A percentile compares a stretch with the other conserved stretches of the same genome.
Evolutionary conservation across 2,113 vertebrate species (phyloP).

Genomic region (Gopherus flavomarginatus): DNA sequence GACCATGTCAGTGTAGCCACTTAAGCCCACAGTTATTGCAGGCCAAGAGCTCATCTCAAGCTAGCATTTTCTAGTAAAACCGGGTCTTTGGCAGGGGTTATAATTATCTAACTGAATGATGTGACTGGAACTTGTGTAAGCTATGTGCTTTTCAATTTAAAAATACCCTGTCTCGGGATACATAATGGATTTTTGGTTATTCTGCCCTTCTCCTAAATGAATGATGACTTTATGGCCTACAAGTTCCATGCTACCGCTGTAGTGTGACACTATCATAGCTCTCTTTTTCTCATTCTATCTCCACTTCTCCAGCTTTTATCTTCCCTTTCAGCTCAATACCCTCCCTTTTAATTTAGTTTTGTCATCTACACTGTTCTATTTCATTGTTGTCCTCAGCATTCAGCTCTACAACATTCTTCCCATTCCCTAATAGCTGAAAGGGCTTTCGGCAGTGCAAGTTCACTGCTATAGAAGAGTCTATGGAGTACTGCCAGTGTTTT

Average conservation of each 20-base stretch:
- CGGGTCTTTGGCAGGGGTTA: constrained; percentile 67
- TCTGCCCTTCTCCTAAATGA: constrained; percentile 47
- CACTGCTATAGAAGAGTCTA: not conserved
- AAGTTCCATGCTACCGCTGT: not conserved
- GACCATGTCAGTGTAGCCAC: constrained; percentile 15
- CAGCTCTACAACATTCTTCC: not conserved
- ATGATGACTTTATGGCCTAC: constrained; percentile 26
- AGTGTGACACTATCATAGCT: not conserved
- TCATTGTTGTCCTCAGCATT: not conserved
- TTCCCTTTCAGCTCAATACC: not conserved
- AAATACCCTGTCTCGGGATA: constrained; percentile 68
- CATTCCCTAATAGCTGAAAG: not conserved
- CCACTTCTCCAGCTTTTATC: not conserved
- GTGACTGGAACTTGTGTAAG: constrained; percentile 70
- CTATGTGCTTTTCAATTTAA: constrained; percentile 69
- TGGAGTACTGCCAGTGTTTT: not conserved
- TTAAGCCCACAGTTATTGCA: constrained; percentile 55
- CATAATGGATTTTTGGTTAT: constrained; percentile 68
- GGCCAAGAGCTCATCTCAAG: constrained; percentile 39
- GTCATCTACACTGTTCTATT: not conserved
- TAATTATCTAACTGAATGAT: constrained; percentile 71
- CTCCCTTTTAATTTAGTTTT: not conserved
- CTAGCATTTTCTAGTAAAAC: constrained; percentile 64
- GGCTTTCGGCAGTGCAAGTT: not conserved
- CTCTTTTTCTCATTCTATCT: not conserved